Conservation (phyloP, 2,888 invertebrate genomes). For the Zaprionus lineosus region DNA sequence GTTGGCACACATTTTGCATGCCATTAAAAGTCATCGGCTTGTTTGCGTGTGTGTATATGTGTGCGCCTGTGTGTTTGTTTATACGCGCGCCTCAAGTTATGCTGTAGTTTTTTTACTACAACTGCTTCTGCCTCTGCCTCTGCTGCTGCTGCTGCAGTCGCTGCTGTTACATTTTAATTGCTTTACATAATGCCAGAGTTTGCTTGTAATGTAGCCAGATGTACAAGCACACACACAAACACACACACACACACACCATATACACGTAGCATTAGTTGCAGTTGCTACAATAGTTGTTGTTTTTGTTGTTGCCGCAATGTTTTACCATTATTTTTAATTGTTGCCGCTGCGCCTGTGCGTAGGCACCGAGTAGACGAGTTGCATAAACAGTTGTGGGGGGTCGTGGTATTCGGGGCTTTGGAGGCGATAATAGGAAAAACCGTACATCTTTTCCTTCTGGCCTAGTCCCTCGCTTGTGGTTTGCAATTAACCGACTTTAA, state of each 20-base stretch:
- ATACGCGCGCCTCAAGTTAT: slow-evolving; percentile 58
- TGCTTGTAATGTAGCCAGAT: slow-evolving; percentile 31
- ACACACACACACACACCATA: no score
- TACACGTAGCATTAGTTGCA: slow-evolving; percentile 2
- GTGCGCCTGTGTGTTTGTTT: slow-evolving; percentile 7
- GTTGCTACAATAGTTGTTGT: slow-evolving; percentile 22
- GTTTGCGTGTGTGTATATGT: slow-evolving; percentile 29
- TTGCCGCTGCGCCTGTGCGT: slow-evolving; percentile 56
- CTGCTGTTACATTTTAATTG: slow-evolving; percentile 69
- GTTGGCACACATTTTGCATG: slow-evolving; percentile 61
- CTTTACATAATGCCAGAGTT: slow-evolving; percentile 71
- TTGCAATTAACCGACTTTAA: slow-evolving; percentile 53
- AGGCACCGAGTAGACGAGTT: no score
- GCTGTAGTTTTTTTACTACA: slow-evolving; percentile 29
- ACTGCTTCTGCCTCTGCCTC: slow-evolving; percentile 10
- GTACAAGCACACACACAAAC: no score
- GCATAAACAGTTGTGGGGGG: no score
- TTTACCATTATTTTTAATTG: slow-evolving; percentile 76
- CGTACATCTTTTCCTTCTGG: no score
- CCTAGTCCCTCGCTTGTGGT: slow-evolving; percentile 25
- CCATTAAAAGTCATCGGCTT: slow-evolving; percentile 71
- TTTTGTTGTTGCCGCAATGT: slow-evolving; percentile 38
- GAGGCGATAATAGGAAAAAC: no score
- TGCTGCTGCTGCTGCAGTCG: slow-evolving; percentile 23
- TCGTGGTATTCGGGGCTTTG: no score